Evolutionary conservation across 2,888 invertebrate species (phyloP).

Genomic region (Hyposoter didymator): DNA sequence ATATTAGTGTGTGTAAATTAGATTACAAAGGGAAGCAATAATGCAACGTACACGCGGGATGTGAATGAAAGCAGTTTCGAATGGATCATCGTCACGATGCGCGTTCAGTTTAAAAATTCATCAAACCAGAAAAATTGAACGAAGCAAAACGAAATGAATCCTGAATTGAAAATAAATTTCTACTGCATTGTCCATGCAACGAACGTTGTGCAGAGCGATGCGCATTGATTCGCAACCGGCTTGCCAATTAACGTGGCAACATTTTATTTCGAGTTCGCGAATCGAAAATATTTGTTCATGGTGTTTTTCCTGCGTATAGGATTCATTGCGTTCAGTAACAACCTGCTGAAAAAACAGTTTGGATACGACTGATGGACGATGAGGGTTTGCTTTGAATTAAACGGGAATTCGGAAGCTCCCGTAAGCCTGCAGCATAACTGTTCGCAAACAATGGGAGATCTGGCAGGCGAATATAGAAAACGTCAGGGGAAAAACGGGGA

Average conservation of each 20-base stretch:
- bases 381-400: neutral
- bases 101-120: neutral
- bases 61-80: neutral
- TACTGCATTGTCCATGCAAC: neutral
- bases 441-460: neutral
- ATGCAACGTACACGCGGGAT: neutral
- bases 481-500: neutral
- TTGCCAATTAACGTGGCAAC: neutral
- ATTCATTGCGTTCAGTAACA: neutral
- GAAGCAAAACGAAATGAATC: neutral
- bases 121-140: neutral
- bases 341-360: neutral
- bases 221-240: neutral
- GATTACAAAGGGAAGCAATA: neutral
- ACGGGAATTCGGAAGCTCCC: neutral
- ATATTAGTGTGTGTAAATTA: constrained; percentile 1
- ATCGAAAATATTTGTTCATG: neutral
- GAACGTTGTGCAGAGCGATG: neutral
- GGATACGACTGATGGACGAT: neutral
- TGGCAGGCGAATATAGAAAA: neutral
- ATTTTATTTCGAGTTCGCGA: constrained; percentile 7
- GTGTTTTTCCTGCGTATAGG: neutral
- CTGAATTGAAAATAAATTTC: neutral
- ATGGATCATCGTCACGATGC: neutral
- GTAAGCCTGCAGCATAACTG: neutral